Base-by-base conservation (phyloP, 2,797 vertebrate genomes). In the Ctenochaetus hawaiiensis region DNA sequence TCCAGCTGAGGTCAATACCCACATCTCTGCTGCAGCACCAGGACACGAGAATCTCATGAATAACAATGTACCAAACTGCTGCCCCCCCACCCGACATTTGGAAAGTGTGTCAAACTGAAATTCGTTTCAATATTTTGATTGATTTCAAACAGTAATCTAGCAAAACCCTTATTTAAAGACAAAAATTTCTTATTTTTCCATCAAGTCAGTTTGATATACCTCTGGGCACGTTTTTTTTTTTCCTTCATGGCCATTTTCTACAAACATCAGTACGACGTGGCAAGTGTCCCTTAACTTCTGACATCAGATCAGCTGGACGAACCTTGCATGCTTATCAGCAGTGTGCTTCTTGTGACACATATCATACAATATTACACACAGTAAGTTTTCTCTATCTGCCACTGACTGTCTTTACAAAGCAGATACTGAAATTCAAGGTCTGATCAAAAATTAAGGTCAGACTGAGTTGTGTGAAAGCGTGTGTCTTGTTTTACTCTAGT, bases 41-140 rank as follows among this genome's bases (percentile, higher is more conserved):
- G 73, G 74, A 83, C 76, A 59, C 78, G 20, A 75, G 87, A 92
- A 93, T 94, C 91, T 95, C 93, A 95, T 95, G 94, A 95, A 95
- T 95, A 94, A 80, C 86, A 94, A 95, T 92, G 81, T 41, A 57
- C 18, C 72, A 67, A 70, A 82, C 58, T 77, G 69, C 41, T 79
- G 52, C 69, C 45, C 58, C 68, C 67, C 54, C 71, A 41, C 58
- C 68, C 67, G 91, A 88, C 83, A 89, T 90, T 82, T 91, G 41
- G 64, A 82, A 69, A 83, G 53, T 69, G 53, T 79, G 59, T 82
- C 68, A 74, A 79, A 78, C 48, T 81, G 66, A 83, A 81, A 67
- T 70, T 82, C 30, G 85, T 78, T 87, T 88, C 57, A 80, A 75
- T 83, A 81, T 82, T 77, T 72, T 61, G 73, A 88, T 76, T 84